These are phyloP conservation scores for Phengaris arion DNA, from an alignment of 2,888 invertebrate genomes.

Conservation along the genomic window DNA sequence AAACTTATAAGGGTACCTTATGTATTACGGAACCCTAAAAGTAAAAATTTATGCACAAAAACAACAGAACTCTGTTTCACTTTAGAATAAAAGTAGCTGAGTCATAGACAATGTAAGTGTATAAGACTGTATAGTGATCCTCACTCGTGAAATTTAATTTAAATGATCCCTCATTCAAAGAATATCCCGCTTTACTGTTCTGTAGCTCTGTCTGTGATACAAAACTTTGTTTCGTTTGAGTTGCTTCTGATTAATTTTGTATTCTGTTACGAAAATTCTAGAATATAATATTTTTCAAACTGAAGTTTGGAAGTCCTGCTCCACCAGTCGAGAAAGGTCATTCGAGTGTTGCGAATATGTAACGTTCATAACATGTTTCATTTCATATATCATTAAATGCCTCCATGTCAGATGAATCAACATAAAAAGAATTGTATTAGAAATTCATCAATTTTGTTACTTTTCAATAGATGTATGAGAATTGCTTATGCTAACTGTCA, in stretches of 20 bases:
- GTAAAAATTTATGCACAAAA: neutral
- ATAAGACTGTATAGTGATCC: conserved; percentile 9
- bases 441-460: too few species aligned
- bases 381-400: too few species aligned
- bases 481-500: too few species aligned
- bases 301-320: neutral
- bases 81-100: neutral
- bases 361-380: too few species aligned
- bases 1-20: too few species aligned
- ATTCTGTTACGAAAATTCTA: conserved; percentile 12
- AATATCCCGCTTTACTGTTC: neutral
- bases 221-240: conserved; percentile 18
- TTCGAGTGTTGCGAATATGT: too few species aligned
- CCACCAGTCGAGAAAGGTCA: too few species aligned
- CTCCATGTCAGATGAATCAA: too few species aligned
- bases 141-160: conserved; percentile 19
- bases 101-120: conserved; percentile 14
- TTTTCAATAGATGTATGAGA: too few species aligned
- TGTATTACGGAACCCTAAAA: neutral
- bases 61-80: neutral
- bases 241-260: conserved; percentile 13
- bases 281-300: conserved; percentile 7
- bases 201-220: conserved; percentile 4
- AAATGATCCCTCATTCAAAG: conserved; percentile 12
- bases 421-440: too few species aligned